Evolutionary conservation across 2,888 invertebrate genomes (phyloP).

Genomic region (Alloplasta piceator): DNA sequence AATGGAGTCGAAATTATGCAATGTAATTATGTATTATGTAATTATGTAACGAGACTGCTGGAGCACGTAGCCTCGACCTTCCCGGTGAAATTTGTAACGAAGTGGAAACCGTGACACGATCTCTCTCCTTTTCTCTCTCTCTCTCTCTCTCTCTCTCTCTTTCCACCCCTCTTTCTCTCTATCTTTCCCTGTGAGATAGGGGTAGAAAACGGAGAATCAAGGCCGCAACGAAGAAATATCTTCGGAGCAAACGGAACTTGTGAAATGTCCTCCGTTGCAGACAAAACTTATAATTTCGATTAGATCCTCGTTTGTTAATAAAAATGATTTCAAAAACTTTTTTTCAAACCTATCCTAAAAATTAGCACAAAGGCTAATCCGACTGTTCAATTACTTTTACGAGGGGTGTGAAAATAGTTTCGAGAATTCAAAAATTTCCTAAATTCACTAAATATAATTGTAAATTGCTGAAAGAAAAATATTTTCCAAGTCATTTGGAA

Average conservation of each 20-base stretch:
- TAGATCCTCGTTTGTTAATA: not conserved
- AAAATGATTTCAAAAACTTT: too few relatives aligned
- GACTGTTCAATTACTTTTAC: too few relatives aligned
- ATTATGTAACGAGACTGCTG: conserved; percentile 16
- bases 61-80: conserved; percentile 47
- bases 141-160: too few relatives aligned
- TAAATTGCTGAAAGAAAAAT: too few relatives aligned
- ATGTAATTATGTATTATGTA: conserved; percentile 22
- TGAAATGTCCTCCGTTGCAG: not conserved
- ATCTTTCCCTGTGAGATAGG: not conserved
- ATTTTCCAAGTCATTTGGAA: too few relatives aligned
- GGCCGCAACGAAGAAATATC: conserved; percentile 40
- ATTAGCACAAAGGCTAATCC: too few relatives aligned
- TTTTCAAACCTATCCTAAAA: too few relatives aligned
- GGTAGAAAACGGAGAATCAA: conserved; percentile 44
- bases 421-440: too few relatives aligned
- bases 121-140: too few relatives aligned
- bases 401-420: too few relatives aligned
- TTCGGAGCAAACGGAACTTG: not conserved
- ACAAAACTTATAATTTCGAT: not conserved
- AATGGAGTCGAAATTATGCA: conserved; percentile 20
- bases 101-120: conserved; percentile 39
- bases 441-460: too few relatives aligned
- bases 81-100: conserved; percentile 39
- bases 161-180: too few relatives aligned